A percentile compares a stretch with the other conserved stretches of the same genome.
Evolutionary conservation across 2,113 vertebrate genomes (phyloP).

Genomic region (Phyllostomus discolor): DNA sequence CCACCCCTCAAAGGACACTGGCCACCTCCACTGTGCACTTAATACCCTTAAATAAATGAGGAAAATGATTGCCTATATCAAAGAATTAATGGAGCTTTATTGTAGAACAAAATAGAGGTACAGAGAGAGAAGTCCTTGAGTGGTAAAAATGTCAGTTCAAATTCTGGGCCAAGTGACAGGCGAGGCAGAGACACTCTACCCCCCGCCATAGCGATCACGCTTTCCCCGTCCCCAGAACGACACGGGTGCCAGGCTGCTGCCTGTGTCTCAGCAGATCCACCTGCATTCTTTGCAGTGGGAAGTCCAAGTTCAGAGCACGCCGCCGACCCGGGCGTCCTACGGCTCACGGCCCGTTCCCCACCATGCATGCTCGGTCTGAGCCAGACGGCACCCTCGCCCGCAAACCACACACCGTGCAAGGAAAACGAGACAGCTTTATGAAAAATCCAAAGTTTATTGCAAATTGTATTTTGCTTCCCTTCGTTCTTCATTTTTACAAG

Average conservation of each 20-base stretch:
- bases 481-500: slow-evolving; percentile 99
- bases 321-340: background rate
- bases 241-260: background rate
- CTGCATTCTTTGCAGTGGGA: slow-evolving; percentile 29
- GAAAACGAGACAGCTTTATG: slow-evolving; percentile 82
- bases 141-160: slow-evolving; percentile 69
- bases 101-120: slow-evolving; percentile 79
- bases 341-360: background rate
- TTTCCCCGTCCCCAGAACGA: background rate
- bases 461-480: slow-evolving; percentile 95
- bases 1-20: background rate
- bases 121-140: slow-evolving; percentile 72
- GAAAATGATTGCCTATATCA: slow-evolving; percentile 48
- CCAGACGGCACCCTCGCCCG: background rate
- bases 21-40: background rate
- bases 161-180: slow-evolving; percentile 60
- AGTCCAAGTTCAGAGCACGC: slow-evolving; percentile 30
- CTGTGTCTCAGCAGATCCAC: slow-evolving; percentile 22
- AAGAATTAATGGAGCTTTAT: slow-evolving; percentile 69
- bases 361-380: background rate
- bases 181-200: background rate
- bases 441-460: slow-evolving; percentile 88
- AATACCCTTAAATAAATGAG: slow-evolving; percentile 42
- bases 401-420: slow-evolving; percentile 74
- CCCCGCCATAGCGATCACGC: background rate